These are phyloP conservation scores for Chionomys nivalis DNA, from an alignment of 2,113 vertebrate genomes.

Conservation along the genomic window DNA sequence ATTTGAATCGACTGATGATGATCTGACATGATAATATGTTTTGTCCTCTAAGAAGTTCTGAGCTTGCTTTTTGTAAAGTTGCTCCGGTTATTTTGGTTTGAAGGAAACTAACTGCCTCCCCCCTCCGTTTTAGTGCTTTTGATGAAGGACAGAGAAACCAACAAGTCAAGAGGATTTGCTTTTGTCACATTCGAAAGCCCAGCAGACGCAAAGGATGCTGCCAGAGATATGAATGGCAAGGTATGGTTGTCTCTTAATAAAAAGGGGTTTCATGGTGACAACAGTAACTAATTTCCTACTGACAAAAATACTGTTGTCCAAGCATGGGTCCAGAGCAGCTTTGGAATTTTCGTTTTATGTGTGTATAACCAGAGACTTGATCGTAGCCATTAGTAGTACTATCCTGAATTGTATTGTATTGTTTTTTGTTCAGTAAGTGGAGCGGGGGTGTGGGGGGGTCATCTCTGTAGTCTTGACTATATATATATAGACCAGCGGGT, in stretches of 20 bases:
- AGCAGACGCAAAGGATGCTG: slow-evolving; percentile 96
- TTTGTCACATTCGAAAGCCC: slow-evolving; percentile 98
- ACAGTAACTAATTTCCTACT: not conserved
- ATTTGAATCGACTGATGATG: slow-evolving; percentile 84
- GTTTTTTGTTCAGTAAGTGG: not conserved
- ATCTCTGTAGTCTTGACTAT: not conserved
- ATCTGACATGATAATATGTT: slow-evolving; percentile 83
- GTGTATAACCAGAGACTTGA: not conserved
- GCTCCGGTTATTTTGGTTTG: not conserved
- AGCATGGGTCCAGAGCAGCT: not conserved
- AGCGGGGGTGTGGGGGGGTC: no score
- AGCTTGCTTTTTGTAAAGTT: slow-evolving; percentile 77
- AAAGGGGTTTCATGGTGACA: not conserved
- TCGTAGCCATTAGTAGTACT: not conserved
- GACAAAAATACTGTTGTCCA: not conserved
- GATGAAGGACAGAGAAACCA: slow-evolving; percentile 99
- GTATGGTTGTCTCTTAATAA: slow-evolving; percentile 80
- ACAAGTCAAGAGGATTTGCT: slow-evolving; percentile 98
- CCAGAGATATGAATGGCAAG: slow-evolving; percentile 98
- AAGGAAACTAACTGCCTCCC: not conserved
- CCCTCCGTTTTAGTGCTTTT: slow-evolving; percentile 89
- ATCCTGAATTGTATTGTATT: not conserved
- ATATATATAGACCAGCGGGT: not conserved
- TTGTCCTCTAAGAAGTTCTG: slow-evolving; percentile 94
- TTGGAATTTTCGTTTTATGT: not conserved